Evolutionary conservation across 1,140 invertebrate species (phyloP), one percentile per base, ranked within the genome.

Genomic region (Ceratina australensis): DNA sequence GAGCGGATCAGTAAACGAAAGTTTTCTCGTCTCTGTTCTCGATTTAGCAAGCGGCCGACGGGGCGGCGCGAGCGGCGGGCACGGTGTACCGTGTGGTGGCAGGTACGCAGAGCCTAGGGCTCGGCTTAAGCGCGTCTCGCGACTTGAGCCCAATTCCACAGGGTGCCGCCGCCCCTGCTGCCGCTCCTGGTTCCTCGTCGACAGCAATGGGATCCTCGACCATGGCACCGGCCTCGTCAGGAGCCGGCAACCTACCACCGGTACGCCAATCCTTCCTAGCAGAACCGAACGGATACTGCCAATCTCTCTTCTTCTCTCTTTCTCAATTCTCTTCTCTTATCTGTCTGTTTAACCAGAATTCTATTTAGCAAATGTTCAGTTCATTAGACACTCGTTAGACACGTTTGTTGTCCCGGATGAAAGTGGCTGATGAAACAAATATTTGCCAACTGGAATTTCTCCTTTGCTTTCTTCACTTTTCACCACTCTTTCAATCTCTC

Each of bases 51-150:
- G 95, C 95, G 89, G 95, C 95, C 85, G 95, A 96, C 93, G 93
- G 94, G 89, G 94, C 95, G 92, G 95, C 95, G 87, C 93, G 95
- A 89, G 95, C 95, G 86, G 95, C 95, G 61, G 95, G 95, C 87
- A 94, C 94, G 86, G 94, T 96, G 85, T 96, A 95, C 93, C 94
- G 95, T 66, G 94, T 96, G 89, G 94, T 96, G 86, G 95, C 95
- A 75, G 95, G 95, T 84, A 96, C 95, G 72, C 95, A 96, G 93
- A 95, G 94, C 90, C 93, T 95, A 80, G 95, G 94, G 91, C 93
- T 95, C 89, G 95, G 94, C 87, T 92, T 95, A 87, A 94, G 94
- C 89, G 93, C 94, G 87, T 94, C 94, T 63, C 93, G 94, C 89
- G 93, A 94, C 87, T 92, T 94, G 86, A 92, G 93, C 87, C 90